phyloP scores from a whole-genome alignment of 2,888 invertebrate species.

The Caenorhabditis macrosperma region DNA sequence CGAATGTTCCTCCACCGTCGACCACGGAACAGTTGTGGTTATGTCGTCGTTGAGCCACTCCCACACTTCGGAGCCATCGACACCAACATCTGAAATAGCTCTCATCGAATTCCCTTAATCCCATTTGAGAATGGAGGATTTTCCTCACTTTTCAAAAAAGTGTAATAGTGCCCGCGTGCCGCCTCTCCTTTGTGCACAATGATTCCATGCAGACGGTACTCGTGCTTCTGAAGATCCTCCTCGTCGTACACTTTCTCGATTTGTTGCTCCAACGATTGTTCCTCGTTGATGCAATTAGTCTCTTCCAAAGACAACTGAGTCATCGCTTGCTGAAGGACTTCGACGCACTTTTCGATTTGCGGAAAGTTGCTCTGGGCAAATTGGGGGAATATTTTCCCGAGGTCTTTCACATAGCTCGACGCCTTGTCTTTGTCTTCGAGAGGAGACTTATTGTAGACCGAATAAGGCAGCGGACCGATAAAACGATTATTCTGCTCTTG shows the following conservation, averaged over 20 bases:
- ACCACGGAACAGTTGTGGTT: conserved; percentile 1
- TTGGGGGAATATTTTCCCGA: not conserved
- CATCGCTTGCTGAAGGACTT: not conserved
- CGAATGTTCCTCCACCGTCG: conserved; percentile 13
- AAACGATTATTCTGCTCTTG: not conserved
- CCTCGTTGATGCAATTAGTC: not conserved
- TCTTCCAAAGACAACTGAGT: not conserved
- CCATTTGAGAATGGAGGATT: not conserved
- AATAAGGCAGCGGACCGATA: not conserved
- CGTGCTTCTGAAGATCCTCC: conserved; percentile 27
- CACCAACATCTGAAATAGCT: not conserved
- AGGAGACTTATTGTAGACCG: not conserved
- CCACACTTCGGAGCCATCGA: conserved; percentile 28
- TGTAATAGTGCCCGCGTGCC: conserved; percentile 61
- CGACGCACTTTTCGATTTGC: not conserved
- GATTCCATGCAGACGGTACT: conserved; percentile 50
- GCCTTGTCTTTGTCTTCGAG: not conserved
- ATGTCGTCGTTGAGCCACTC: conserved; percentile 41
- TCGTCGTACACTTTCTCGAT: conserved; percentile 29
- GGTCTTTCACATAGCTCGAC: not conserved
- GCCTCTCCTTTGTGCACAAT: conserved; percentile 63
- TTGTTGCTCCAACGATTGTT: not conserved
- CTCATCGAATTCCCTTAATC: not conserved
- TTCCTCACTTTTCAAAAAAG: conserved; percentile 31
- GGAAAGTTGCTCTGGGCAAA: not conserved